A percentile compares a stretch with the other conserved stretches of the same genome.
Evolutionary conservation across 30 jellyfish, hydroid and myxozoan genomes (phyloP).

Genomic region (Morbakka virulenta): DNA sequence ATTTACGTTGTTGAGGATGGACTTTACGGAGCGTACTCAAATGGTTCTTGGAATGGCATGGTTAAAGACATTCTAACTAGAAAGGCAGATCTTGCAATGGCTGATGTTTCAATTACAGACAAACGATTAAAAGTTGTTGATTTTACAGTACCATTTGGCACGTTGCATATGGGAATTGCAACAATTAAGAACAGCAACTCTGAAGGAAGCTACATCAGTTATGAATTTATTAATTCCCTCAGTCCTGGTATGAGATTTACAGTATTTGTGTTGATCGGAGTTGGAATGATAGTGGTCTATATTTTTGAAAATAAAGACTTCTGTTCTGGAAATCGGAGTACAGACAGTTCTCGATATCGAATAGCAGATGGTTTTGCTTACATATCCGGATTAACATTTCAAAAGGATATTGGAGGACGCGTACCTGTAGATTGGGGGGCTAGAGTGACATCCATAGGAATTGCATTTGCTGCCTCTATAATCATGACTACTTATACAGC

Average conservation of each 20-base stretch:
- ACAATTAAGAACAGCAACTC: slow-evolving; percentile 2
- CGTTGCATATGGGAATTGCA: slow-evolving; percentile 51
- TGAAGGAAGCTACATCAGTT: slow-evolving; percentile 21
- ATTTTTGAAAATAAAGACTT: slow-evolving; percentile 46
- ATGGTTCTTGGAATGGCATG: slow-evolving; percentile 73
- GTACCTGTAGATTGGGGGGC: slow-evolving; percentile 73
- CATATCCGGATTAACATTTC: slow-evolving; percentile 80
- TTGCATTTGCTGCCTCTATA: slow-evolving; percentile 86
- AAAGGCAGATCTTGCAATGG: slow-evolving; percentile 87
- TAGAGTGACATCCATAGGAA: slow-evolving; percentile 69
- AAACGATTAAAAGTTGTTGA: slow-evolving; percentile 50
- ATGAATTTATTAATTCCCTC: slow-evolving; percentile 33
- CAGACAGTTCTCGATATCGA: background rate
- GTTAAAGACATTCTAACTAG: slow-evolving; percentile 64
- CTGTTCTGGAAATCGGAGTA: background rate
- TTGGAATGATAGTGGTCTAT: slow-evolving; percentile 42
- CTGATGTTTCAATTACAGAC: slow-evolving; percentile 64
- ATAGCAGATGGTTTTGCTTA: slow-evolving; percentile 69
- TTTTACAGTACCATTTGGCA: slow-evolving; percentile 63
- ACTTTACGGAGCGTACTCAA: slow-evolving; percentile 49
- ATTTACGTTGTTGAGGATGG: slow-evolving; percentile 80
- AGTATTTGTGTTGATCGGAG: slow-evolving; percentile 13
- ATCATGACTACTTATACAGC: slow-evolving; percentile 89
- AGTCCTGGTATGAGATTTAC: slow-evolving; percentile 16
- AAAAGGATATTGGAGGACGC: slow-evolving; percentile 87